phyloP scores from a whole-genome alignment of 2,113 vertebrate species.

The Xiphophorus couchianus region DNA sequence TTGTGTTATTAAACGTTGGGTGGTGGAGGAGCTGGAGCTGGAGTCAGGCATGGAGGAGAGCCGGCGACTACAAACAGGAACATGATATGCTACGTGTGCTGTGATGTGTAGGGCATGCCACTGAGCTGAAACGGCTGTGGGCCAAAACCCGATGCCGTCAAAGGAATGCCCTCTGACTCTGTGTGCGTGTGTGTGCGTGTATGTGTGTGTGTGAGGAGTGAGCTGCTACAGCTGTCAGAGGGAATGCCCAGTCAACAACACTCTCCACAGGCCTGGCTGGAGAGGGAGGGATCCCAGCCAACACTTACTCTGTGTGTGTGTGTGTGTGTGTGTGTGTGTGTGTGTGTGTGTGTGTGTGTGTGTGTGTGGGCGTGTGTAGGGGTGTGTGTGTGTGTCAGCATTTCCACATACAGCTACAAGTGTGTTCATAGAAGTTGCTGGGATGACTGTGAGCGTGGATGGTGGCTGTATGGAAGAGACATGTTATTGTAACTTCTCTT shows the following conservation, averaged over 20 bases:
- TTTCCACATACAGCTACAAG: slow-evolving; percentile 9
- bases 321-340: slow-evolving; percentile 8
- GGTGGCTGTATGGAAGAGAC: too few relatives aligned
- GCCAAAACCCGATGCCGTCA: slow-evolving; percentile 44
- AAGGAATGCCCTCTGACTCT: slow-evolving; percentile 59
- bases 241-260: slow-evolving; percentile 56
- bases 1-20: slow-evolving; percentile 4
- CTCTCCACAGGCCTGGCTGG: slow-evolving; percentile 38
- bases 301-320: slow-evolving; percentile 10
- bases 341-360: too few relatives aligned
- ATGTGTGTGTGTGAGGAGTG: slow-evolving; percentile 19
- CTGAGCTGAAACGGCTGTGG: slow-evolving; percentile 52
- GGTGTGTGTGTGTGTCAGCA: slow-evolving; percentile 15
- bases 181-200: not conserved
- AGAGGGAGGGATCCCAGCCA: slow-evolving; percentile 51
- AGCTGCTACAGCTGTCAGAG: slow-evolving; percentile 46
- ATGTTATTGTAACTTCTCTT: too few relatives aligned
- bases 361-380: not conserved
- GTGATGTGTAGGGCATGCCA: slow-evolving; percentile 34
- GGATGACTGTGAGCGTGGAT: too few relatives aligned
- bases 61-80: slow-evolving; percentile 37
- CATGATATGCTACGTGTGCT: slow-evolving; percentile 39
- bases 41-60: slow-evolving; percentile 25
- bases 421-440: slow-evolving; percentile 11
- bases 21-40: slow-evolving; percentile 3